Evolutionary conservation across 2,797 vertebrate species (phyloP), one percentile per base, ranked within the genome.

Genomic region (Stomatorhinus walkeri): DNA sequence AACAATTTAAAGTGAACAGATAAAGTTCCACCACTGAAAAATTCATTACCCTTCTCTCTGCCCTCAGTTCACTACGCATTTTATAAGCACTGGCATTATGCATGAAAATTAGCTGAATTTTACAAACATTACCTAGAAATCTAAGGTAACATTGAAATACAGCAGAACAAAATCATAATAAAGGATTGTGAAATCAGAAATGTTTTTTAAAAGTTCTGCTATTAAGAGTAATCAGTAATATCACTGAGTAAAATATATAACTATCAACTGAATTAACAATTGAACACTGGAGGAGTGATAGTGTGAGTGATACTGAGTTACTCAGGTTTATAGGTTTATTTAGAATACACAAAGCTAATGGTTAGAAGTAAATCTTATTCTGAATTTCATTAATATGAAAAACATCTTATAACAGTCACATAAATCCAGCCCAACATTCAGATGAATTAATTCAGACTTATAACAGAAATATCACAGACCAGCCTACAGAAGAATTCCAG

Each of bases 21-120:
- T 87, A 87, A 72, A 87, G 87, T 64, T 87, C 19, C 56, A 87
- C 87, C 40, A 87, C 85, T 87, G 85, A 87, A 87, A 87, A 87
- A 87, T 87, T 87, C 52, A 87, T 87, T 87, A 56, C 28, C 51
- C 52, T 56, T 87, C 85, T 87, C 85, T 56, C 24, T 87, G 32
- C 32, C 85, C 22, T 59, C 52, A 59, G 51, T 56, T 56, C 24
- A 10, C 84, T 59, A 87, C 32, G 5, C 51, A 56, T 87, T 87
- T 59, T n/a, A 59, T 51, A 43, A 85, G 51, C 51, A 54, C 32
- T 56, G 16, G 24, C 24, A 46, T 87, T 56, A 40, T 59, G 36
- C 40, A 19, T 56, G 28, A 54, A 52, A 87, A 51, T 52, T 12
- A 87, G 16, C 49, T 43, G 14, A 22, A 40, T 36, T 59, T 87